phyloP scores from a whole-genome alignment of 2,797 vertebrate species.

The Pogoniulus pusillus region DNA sequence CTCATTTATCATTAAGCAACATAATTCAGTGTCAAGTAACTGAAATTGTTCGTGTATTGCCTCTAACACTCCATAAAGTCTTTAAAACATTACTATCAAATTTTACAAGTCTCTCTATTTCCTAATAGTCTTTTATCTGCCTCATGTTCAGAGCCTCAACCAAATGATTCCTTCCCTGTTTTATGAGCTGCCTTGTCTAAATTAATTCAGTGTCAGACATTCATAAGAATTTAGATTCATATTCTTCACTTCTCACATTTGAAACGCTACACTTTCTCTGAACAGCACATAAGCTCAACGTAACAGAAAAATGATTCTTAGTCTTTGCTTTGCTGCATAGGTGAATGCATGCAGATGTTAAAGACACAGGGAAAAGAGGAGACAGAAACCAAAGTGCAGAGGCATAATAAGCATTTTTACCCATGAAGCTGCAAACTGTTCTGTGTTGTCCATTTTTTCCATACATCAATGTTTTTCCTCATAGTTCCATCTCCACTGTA shows the following conservation, averaged over 20 bases:
- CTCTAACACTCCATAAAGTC: not conserved
- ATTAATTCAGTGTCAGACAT: not conserved
- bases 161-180: not conserved
- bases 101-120: not conserved
- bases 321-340: not conserved
- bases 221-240: not conserved
- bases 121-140: not conserved
- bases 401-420: conserved; percentile 72
- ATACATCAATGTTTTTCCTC: conserved; percentile 98
- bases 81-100: not conserved
- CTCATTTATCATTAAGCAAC: not conserved
- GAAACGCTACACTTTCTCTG: not conserved
- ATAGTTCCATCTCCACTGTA: conserved; percentile 95
- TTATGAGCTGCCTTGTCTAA: not conserved
- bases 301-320: not conserved
- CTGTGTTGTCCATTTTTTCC: conserved; percentile 97
- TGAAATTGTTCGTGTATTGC: not conserved
- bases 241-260: not conserved
- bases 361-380: not conserved
- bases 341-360: not conserved
- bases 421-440: conserved; percentile 97
- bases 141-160: not conserved
- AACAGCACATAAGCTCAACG: not conserved
- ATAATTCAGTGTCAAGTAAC: not conserved
- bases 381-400: not conserved